Base-by-base conservation (phyloP, 2,113 vertebrate species). In the Illadopsis cleaveri region DNA sequence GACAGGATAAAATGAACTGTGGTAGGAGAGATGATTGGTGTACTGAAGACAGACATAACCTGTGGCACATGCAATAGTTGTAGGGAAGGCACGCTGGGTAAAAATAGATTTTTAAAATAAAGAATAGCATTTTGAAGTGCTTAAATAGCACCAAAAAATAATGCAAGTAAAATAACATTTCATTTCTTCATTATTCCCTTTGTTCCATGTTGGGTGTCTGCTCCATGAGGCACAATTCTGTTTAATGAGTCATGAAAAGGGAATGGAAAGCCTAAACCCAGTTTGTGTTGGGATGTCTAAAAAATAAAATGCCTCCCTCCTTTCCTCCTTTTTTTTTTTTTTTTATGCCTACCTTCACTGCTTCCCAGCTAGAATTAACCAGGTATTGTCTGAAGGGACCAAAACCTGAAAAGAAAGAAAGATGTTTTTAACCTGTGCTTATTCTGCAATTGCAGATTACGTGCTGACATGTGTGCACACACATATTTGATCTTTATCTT, bases 361-460 rank as follows among this genome's bases (percentile, higher is more conserved):
- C 98, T 97, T 97, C 98, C 98, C 98, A 99, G 96, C 98, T 99
- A 60, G 98, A 98, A 97, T 99, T 99, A 53, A 97, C 90, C 72
- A 99, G 76, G 83, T 99, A 95, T 78, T 99, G 97, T 86, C 97
- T 95, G 80, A 99, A 99, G 40, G 99, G 98, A 53, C 98, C 98
- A 86, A 99, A 99, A 81, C 98, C 98, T 98, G 93, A 61, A 95
- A 95, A 44, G 88, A 95, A 97, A 89, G 28, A n/a, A 75, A 78
- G 64, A 22, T 50, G 28, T 9, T 82, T 87, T 91, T 90, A 86
- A 82, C 27, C 11, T 70, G 3, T 57, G 70, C 76, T 92, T 93
- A 60, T 23, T 71, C 38, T 80, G 64, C 66, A 60, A 1, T n/a
- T 24, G 17, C 54, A 66, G 60, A 45, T 81, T 44, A 70, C 50